Evolutionary conservation across 2,888 invertebrate genomes (phyloP), one percentile per base, ranked within the genome.

Genomic region (Drosophila prostipennis): DNA sequence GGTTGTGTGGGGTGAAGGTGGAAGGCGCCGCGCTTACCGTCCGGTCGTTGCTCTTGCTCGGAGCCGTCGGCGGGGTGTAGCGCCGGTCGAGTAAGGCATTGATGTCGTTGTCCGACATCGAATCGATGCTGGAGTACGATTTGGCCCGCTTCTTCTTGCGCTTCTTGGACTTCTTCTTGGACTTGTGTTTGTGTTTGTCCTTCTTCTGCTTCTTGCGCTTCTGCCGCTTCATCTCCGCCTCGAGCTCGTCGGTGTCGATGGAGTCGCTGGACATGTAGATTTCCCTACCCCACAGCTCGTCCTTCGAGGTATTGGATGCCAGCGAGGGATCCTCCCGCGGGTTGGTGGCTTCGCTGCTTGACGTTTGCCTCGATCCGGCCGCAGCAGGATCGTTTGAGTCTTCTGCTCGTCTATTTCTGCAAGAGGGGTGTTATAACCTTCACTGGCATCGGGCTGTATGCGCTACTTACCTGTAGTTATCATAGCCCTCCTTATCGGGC

Each of bases 91-190:
- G 32, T 10, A 89, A 63, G 57, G 89, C 75, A 51, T 91, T 90
- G 40, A 91, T 74, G 61, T 92, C 94, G 75, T 94, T 94, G 37
- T 94, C 93, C 19, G 94, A 94, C 56, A 94, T 92, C 75, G 94
- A 94, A 88, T 94, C 95, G 74, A 95, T 92, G 85, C 95, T 95
- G 0, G 95, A 94, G 64, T 95, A 95, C 55, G 95, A 93, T 40
- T 95, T 95, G 61, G 93, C 93, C 53, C 95, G 94, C 90, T 94
- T 94, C 42, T 93, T 93, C 90, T 95, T 95, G 69, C 93, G 91
- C 60, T 95, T 96, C 83, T 95, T 95, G 45, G 94, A 93, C 76
- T 95, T 95, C 90, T 96, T 96, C 91, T 95, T 96, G 90, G 95
- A 95, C 89, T 96, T 96, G 46, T 96, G 95, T 86, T 95, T 95